phyloP scores from a whole-genome alignment of 2,888 invertebrate species.

The Apoderus coryli region DNA sequence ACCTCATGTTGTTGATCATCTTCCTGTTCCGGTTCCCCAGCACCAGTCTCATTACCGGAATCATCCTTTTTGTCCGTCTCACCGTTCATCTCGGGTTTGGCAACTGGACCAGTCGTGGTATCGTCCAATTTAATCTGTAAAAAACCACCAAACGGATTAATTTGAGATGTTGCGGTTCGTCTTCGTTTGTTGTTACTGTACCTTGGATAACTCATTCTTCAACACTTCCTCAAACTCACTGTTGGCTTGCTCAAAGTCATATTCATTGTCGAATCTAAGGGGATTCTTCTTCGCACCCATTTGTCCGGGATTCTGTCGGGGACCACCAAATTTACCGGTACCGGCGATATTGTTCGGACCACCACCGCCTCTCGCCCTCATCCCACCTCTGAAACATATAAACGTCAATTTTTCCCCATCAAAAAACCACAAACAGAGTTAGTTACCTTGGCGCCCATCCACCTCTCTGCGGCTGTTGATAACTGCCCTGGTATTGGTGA shows the following conservation, averaged over 20 bases:
- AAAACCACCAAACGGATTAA: constrained; percentile 4
- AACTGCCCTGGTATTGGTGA: constrained; percentile 14
- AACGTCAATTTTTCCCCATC: constrained; percentile 16
- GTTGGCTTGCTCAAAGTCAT: constrained; percentile 97
- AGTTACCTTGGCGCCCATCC: constrained; percentile 1
- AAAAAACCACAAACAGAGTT: background rate
- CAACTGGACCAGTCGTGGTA: too few relatives aligned
- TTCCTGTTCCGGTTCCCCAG: constrained; percentile 65
- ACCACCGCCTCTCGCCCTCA: constrained; percentile 23
- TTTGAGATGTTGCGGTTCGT: too few relatives aligned
- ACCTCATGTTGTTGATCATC: constrained; percentile 52
- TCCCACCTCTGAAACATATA: constrained; percentile 19
- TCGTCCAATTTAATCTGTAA: constrained; percentile 25
- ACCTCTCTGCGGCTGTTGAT: constrained; percentile 5
- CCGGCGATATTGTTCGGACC: constrained; percentile 18
- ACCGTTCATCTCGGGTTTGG: constrained; percentile 23
- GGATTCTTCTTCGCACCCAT: constrained; percentile 42
- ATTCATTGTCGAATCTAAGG: constrained; percentile 90
- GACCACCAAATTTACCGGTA: constrained; percentile 16
- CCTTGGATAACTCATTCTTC: constrained; percentile 69
- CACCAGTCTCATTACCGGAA: constrained; percentile 79
- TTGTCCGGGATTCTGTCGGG: constrained; percentile 22
- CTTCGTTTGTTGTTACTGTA: too few relatives aligned
- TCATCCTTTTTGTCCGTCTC: constrained; percentile 74
- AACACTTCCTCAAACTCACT: constrained; percentile 90